Base-by-base conservation (phyloP, 2,113 vertebrate species). In the Numenius arquata region DNA sequence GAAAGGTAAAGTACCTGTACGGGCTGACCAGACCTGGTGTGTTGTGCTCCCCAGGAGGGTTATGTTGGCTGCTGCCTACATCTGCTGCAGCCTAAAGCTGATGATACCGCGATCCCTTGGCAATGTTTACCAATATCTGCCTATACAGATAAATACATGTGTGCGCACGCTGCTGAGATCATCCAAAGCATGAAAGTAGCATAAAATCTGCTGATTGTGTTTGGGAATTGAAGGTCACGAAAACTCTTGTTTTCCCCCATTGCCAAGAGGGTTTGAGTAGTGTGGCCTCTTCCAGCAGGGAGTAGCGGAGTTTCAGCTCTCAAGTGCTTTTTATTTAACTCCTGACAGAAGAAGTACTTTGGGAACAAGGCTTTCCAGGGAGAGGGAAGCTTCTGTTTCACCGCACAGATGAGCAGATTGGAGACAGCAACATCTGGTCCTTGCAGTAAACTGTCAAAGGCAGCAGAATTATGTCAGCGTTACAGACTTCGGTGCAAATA, bases 1-100 rank as follows among this genome's bases (percentile, higher is more conserved):
- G 97, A 99, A 97, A 98, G 99, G 99, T 99, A 97, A 93, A 79
- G 96, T 85, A 58, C 12, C 88, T 45, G 30, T 52, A 9, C 26
- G 26, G n/a, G 48, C 73, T 81, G 47, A 80, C 17, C 38, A 68
- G 65, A 27, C n/a, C 36, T 2, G 0, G 0, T 25, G 43, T 34
- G 4, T 26, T 61, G 40, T 43, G 52, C 43, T 48, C 61, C 32
- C 4, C 0, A 21, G 29, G 70, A 45, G 22, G 74, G 21, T 72
- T 70, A 6, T 34, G 16, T 7, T 4, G 38, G 16, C 77, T 1
- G 1, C 52, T 84, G 34, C 29, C 43, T n/a, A 10, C 29, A 32
- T 59, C 62, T 48, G 47, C 47, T 48, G 47, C 38, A 52, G 20
- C 32, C 52, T 52, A 56, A 83, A 75, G 41, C 48, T 61, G 36